These are phyloP conservation scores for Megalonaias nervosa DNA, from an alignment of 1,140 invertebrate genomes.

Conservation along the genomic window DNA sequence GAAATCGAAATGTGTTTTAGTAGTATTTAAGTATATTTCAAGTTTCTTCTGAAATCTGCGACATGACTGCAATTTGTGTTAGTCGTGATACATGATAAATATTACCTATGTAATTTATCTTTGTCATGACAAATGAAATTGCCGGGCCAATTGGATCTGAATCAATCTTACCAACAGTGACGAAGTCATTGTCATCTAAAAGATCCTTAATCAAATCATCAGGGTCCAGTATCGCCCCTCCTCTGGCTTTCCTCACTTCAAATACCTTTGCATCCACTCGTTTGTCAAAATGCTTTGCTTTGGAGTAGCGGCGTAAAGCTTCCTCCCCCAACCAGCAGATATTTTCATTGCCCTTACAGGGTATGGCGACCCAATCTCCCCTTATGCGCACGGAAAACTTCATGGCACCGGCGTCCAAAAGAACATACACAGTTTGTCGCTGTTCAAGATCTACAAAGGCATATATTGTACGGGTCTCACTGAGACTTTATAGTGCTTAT, in stretches of 20 bases:
- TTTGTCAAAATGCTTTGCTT: constrained; percentile 49
- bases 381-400: constrained; percentile 78
- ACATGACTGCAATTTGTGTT: too few relatives aligned
- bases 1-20: too few relatives aligned
- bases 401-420: constrained; percentile 67
- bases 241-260: constrained; percentile 77
- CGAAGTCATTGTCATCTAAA: constrained; percentile 79
- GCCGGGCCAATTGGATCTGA: too few relatives aligned
- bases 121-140: too few relatives aligned
- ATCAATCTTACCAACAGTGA: constrained; percentile 75
- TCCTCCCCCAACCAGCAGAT: constrained; percentile 77
- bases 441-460: not conserved
- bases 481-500: too few relatives aligned
- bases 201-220: constrained; percentile 76
- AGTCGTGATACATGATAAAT: too few relatives aligned
- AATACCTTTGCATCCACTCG: constrained; percentile 71
- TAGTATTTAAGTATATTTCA: too few relatives aligned
- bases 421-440: not conserved
- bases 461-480: too few relatives aligned
- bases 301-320: constrained; percentile 74
- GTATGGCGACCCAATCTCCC: constrained; percentile 79
- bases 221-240: constrained; percentile 78
- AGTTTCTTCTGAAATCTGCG: too few relatives aligned
- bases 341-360: constrained; percentile 73
- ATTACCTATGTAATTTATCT: too few relatives aligned